A percentile compares a stretch with the other conserved stretches of the same genome.
Evolutionary conservation across 1,140 invertebrate genomes (phyloP).

Genomic region (Delia radicum): DNA sequence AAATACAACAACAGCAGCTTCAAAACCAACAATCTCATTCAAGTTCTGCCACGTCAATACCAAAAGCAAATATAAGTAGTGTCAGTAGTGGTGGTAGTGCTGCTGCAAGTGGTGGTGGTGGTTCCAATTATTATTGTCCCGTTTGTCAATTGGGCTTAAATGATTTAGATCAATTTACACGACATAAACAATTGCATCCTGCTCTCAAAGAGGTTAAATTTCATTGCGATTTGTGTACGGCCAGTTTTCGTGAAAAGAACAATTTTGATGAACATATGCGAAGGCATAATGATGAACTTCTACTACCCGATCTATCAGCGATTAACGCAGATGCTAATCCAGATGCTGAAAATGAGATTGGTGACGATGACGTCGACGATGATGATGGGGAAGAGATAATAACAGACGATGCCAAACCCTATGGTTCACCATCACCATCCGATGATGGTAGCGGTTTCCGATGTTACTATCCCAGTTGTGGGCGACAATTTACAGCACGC

Average conservation of each 20-base stretch:
- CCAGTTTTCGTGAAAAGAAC: constrained; percentile 48
- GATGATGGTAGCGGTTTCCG: constrained; percentile 43
- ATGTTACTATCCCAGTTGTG: constrained; percentile 48
- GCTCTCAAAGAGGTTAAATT: constrained; percentile 39
- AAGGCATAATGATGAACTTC: constrained; percentile 48
- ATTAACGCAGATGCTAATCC: neutral
- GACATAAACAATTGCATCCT: constrained; percentile 43
- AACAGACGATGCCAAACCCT: constrained; percentile 34
- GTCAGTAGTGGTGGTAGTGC: neutral
- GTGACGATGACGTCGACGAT: no score
- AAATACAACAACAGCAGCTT: neutral
- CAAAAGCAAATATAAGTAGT: neutral
- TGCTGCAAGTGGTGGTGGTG: neutral
- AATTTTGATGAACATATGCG: constrained; percentile 52
- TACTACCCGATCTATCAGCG: constrained; percentile 39
- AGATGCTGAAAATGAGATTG: no score
- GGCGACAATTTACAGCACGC: constrained; percentile 55
- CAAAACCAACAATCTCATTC: constrained; percentile 2
- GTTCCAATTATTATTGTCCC: constrained; percentile 35
- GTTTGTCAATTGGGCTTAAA: constrained; percentile 43
- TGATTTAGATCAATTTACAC: constrained; percentile 42
- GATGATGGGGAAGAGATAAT: neutral
- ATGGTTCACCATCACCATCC: constrained; percentile 39
- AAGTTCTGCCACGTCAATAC: neutral
- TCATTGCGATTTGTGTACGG: constrained; percentile 49